Percentiles rank a stretch among this genome's conserved stretches.
phyloP scores from a whole-genome alignment of 2,888 invertebrate species.

The Oegoconia quadripuncta region DNA sequence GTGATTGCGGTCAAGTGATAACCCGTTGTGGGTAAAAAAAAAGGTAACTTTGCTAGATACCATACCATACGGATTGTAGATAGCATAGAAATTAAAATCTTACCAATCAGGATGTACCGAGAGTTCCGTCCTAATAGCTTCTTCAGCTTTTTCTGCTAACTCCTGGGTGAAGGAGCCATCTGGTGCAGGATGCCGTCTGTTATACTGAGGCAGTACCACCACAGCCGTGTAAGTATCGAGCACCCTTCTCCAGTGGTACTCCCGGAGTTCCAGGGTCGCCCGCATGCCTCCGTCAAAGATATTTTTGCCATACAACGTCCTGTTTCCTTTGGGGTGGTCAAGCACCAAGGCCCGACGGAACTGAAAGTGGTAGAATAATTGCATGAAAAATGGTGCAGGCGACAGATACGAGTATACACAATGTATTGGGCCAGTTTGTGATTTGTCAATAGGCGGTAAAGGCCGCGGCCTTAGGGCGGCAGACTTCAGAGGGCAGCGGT shows the following conservation, averaged over 20 bases:
- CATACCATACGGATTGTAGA: not conserved
- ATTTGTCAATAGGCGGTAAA: no score
- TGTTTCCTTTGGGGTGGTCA: constrained; percentile 42
- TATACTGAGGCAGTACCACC: constrained; percentile 51
- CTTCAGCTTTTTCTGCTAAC: constrained; percentile 48
- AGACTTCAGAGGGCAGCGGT: no score
- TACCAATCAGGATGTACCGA: constrained; percentile 68
- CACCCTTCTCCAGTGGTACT: constrained; percentile 62
- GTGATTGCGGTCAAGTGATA: no score
- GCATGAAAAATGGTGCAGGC: not conserved
- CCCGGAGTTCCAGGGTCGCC: constrained; percentile 46
- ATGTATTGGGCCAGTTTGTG: no score
- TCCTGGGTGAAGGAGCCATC: constrained; percentile 47
- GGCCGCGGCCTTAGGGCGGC: no score
- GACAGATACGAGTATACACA: not conserved
- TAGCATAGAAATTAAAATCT: constrained; percentile 6
- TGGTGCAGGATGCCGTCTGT: constrained; percentile 42
- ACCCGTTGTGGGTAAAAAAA: no score
- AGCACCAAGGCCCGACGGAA: constrained; percentile 54
- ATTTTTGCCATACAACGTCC: constrained; percentile 49
- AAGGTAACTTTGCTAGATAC: no score
- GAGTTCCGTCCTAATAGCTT: constrained; percentile 51
- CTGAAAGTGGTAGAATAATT: constrained; percentile 32
- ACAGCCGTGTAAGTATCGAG: constrained; percentile 63
- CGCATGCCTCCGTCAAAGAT: constrained; percentile 61